Percentiles rank a stretch among this genome's conserved stretches.
Conservation (phyloP, 1,140 invertebrate species). For the Globodera ellingtonae region DNA sequence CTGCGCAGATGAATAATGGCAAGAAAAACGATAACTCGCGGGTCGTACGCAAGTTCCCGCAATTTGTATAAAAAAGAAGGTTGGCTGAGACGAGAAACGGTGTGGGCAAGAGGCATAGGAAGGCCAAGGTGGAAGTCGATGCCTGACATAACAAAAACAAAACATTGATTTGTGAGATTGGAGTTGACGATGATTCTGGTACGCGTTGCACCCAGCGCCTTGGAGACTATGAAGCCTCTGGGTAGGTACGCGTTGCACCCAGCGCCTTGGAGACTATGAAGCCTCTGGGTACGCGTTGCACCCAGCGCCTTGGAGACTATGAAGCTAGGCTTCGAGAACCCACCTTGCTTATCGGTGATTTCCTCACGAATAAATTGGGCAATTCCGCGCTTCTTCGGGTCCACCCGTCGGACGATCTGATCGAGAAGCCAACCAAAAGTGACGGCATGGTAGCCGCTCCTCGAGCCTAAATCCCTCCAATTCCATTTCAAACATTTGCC, state of each 20-base stretch:
- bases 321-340: background rate
- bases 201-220: too few species aligned
- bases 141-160: conserved; percentile 34
- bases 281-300: too few species aligned
- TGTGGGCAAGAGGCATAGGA: conserved; percentile 42
- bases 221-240: too few species aligned
- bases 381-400: conserved; percentile 63
- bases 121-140: conserved; percentile 60
- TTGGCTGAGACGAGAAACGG: conserved; percentile 51
- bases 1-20: conserved; percentile 35
- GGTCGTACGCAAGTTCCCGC: conserved; percentile 54
- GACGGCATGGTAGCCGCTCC: conserved; percentile 66
- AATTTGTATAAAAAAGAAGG: conserved; percentile 43
- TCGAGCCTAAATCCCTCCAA: conserved; percentile 35
- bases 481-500: conserved; percentile 65
- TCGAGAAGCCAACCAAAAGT: conserved; percentile 66
- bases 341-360: conserved; percentile 66
- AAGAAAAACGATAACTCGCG: conserved; percentile 54
- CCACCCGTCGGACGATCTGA: conserved; percentile 64
- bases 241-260: too few species aligned
- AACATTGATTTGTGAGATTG: background rate
- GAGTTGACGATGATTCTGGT: too few species aligned
- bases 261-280: too few species aligned
- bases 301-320: too few species aligned
- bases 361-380: conserved; percentile 66